A percentile compares a stretch with the other conserved stretches of the same genome.
These are phyloP conservation scores for Thecophora atra DNA, from an alignment of 2,888 invertebrate genomes.

Conservation along the genomic window DNA sequence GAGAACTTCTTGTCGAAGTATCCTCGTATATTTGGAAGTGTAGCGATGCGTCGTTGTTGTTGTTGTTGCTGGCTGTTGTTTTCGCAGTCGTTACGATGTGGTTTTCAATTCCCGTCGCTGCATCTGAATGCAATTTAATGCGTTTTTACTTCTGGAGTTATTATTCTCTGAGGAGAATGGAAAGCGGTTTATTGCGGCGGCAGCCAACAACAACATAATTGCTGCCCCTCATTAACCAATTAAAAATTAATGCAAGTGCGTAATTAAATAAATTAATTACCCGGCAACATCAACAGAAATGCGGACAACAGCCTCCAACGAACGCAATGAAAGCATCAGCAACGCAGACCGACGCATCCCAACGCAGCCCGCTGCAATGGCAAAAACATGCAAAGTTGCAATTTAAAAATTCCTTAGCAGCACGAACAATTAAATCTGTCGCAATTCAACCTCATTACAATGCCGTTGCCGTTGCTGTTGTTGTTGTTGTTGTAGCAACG, in stretches of 20 bases:
- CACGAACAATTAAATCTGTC: not conserved
- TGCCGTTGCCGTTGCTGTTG: not conserved
- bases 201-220: constrained; percentile 40
- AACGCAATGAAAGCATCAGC: constrained; percentile 11
- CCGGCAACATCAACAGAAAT: constrained; percentile 37
- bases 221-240: constrained; percentile 46
- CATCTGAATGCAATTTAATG: constrained; percentile 15
- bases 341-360: not conserved
- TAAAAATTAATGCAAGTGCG: constrained; percentile 45
- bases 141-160: constrained; percentile 10
- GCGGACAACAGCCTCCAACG: constrained; percentile 10
- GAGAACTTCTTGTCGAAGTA: not conserved
- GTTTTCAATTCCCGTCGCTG: constrained; percentile 14
- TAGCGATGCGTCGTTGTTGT: not conserved
- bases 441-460: constrained; percentile 3
- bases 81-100: not conserved
- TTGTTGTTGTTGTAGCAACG: constrained; percentile 19
- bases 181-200: constrained; percentile 31
- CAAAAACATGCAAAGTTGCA: constrained; percentile 30
- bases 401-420: not conserved
- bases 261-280: constrained; percentile 49
- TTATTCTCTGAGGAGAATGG: constrained; percentile 16
- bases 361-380: not conserved
- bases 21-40: too few species aligned
- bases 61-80: not conserved